Evolutionary conservation across 1,140 invertebrate species (phyloP), one percentile per base, ranked within the genome.

Genomic region (Diorhabda carinulata): DNA sequence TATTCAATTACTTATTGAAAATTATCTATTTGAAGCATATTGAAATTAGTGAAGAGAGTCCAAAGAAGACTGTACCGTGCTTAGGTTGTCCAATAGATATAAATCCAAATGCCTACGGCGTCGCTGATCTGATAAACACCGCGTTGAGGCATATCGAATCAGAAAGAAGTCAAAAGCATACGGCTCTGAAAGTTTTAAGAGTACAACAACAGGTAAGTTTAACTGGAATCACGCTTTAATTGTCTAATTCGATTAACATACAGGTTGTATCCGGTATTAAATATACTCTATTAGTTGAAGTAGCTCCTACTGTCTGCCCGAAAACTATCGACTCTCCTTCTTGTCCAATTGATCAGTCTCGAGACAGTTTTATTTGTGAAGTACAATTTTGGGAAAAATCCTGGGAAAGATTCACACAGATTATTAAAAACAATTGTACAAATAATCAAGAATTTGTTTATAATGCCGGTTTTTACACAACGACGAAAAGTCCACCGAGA

Each of bases 401-500:
- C 9, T 80, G 78, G 76, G 72, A 78, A 5, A 77, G 72, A 10
- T 73, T 71, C 62, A 65, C 61, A 5, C 81, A 78, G 70, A 78
- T 81, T 9, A 77, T 80, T 10, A 64, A 62, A 8, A 81, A 81
- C 68, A 81, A 81, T 69, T 81, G 80, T 61, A 81, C 80, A 4
- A 42, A 61, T 9, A 74, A 75, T 5, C 79, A 81, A 75, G 75
- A 78, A 63, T 81, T 74, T 68, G 44, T 69, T 7, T 25, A 25
- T 25, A 25, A 25, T 25, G 25, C 25, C 25, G 25, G 25, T 25
- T 25, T 25, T 25, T 61, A 70, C 2, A 25, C 58, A 59, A 40
- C 44, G 4, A 25, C 42, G 7, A 66, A 67, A 42, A 52, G n/a
- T 10, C 47, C 41, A 8, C 64, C 60, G 60, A 67, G 72, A 61